These are phyloP conservation scores for Aplysina aerophoba DNA, from an alignment of 37 sponge, comb jelly and placozoan species.

Conservation along the genomic window DNA sequence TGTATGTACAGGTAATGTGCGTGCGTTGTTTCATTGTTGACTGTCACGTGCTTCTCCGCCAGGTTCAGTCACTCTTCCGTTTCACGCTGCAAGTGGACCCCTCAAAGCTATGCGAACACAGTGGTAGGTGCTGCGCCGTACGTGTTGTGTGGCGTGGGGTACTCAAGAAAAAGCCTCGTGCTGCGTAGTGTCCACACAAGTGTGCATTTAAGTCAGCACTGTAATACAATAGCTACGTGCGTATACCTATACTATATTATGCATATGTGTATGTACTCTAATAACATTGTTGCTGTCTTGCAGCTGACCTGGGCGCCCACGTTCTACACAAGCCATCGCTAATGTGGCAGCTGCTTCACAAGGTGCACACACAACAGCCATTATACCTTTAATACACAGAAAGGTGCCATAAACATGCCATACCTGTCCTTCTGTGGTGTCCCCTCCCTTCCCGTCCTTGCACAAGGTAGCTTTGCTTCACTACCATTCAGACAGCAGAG, in stretches of 20 bases:
- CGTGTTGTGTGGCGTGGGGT: too few species aligned
- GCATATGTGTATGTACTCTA: neutral
- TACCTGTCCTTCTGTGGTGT: too few species aligned
- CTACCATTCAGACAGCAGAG: constrained; percentile 4
- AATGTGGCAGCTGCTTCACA: constrained; percentile 51
- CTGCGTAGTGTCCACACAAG: too few species aligned
- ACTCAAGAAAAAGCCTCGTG: too few species aligned
- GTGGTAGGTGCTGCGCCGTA: constrained; percentile 35
- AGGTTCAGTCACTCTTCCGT: constrained; percentile 12
- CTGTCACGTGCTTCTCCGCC: too few species aligned
- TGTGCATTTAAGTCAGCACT: too few species aligned
- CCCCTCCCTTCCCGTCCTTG: neutral
- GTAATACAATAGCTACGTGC: too few species aligned
- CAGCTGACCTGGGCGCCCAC: constrained; percentile 47
- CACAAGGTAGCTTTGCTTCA: constrained; percentile 34
- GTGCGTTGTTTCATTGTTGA: too few species aligned
- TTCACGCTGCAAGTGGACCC: constrained; percentile 42
- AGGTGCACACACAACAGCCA: neutral
- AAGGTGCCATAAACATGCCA: too few species aligned
- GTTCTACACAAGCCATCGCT: constrained; percentile 43
- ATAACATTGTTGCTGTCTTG: neutral
- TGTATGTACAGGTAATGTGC: too few species aligned
- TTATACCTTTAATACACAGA: too few species aligned
- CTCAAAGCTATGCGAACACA: constrained; percentile 23
- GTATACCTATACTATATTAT: too few species aligned